phyloP scores from a whole-genome alignment of 2,888 invertebrate species.

The Druceiella hillmani region DNA sequence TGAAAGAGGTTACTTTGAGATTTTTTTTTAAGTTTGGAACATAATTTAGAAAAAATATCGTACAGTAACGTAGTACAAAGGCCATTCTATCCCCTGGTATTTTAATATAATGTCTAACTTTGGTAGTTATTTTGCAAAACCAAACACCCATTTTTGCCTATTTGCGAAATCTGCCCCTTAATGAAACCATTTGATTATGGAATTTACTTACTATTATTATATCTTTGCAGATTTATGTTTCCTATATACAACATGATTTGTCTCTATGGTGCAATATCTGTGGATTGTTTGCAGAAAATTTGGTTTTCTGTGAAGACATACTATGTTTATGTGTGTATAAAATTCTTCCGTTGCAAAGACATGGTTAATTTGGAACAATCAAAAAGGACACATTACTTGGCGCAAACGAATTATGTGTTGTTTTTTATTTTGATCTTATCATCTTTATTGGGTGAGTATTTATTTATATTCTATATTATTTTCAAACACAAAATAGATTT shows the following conservation, averaged over 20 bases:
- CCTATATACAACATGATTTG: slow-evolving; percentile 92
- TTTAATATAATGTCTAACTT: too few species aligned
- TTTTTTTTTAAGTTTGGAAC: too few species aligned
- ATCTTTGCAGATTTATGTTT: slow-evolving; percentile 69
- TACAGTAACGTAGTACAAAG: too few species aligned
- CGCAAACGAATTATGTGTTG: slow-evolving; percentile 69
- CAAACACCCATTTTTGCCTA: too few species aligned
- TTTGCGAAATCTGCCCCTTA: too few species aligned
- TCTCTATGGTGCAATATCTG: slow-evolving; percentile 69
- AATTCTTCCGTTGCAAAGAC: slow-evolving; percentile 48
- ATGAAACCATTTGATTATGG: too few species aligned
- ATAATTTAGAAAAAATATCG: too few species aligned
- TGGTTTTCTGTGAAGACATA: slow-evolving; percentile 36
- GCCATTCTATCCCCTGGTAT: too few species aligned
- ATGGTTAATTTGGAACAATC: slow-evolving; percentile 35
- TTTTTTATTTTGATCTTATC: slow-evolving; percentile 55
- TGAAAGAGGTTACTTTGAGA: too few species aligned
- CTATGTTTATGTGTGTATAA: slow-evolving; percentile 23
- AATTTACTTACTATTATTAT: slow-evolving; percentile 2
- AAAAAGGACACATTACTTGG: slow-evolving; percentile 61
- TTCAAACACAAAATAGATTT: too few species aligned
- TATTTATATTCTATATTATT: neutral
- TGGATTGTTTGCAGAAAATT: slow-evolving; percentile 76
- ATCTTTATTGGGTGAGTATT: slow-evolving; percentile 41
- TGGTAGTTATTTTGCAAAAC: too few species aligned